Evolutionary conservation across 2,797 vertebrate species (phyloP), one percentile per base, ranked within the genome.

Genomic region (Emydoidea blandingii): DNA sequence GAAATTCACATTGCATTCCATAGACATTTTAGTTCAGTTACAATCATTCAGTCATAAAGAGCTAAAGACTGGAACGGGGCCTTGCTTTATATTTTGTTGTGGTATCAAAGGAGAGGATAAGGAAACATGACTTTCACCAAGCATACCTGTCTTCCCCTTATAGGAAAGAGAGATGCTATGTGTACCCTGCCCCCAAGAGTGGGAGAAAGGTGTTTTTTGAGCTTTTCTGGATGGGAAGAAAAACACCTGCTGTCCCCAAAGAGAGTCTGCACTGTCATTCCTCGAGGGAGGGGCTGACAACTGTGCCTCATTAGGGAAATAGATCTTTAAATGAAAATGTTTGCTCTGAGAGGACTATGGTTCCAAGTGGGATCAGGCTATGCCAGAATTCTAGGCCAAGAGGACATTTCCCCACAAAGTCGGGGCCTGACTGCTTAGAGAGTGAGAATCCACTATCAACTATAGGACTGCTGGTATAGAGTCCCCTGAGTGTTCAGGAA

Each of bases 81-180:
- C 19, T 93, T 29, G 34, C 37, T n/a, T 82, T 91, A 91, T 91
- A 93, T 91, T 94, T 88, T 93, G 90, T 85, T 95, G 27, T 90
- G 79, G 31, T 85, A 44, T 74, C 72, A 90, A 82, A 92, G 62
- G 84, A 82, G 79, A 52, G 65, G 85, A 84, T 95, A 92, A 31
- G 62, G 93, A 94, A 94, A 93, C 12, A 41, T 23, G 27, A 93
- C 83, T 85, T 96, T 86, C 65, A 72, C 34, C 31, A 44, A 62
- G n/a, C 19, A 15, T 94, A 41, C 54, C 92, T 87, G 85, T 14
- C 65, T 92, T 93, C 8, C 37, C 57, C 3, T 15, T 79, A 7
- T 83, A 34, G 16, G 56, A 37, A 23, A 94, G 94, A 52, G n/a
- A 82, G 79, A 79, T 25, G 5, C 68, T 93, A 16, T 92, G 86